These are phyloP conservation scores for Diorhabda elongata DNA, from an alignment of 1,140 invertebrate species.

Conservation along the genomic window DNA sequence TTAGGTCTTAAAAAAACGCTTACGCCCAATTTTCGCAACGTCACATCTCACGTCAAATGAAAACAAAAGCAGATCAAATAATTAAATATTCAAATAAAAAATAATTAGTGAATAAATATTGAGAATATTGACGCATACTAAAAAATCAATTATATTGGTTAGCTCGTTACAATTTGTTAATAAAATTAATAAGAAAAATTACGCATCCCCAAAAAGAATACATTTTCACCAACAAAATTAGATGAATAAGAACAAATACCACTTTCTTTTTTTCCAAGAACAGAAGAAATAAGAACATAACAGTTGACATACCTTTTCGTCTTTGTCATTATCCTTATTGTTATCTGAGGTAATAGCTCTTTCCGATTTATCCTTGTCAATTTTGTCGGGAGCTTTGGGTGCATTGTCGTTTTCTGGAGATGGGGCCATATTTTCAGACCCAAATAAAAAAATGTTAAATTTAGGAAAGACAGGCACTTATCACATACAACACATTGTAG, in stretches of 20 bases:
- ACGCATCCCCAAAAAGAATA: no score
- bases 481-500: slow-evolving; percentile 9
- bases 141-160: no score
- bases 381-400: slow-evolving; percentile 64
- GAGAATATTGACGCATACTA: no score
- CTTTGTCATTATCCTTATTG: slow-evolving; percentile 29
- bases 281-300: not conserved
- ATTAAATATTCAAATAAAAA: no score
- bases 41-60: no score
- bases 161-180: no score
- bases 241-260: not conserved
- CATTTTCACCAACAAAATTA: not conserved
- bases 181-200: no score
- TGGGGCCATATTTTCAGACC: slow-evolving; percentile 60
- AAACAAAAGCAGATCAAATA: no score
- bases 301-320: slow-evolving; percentile 33
- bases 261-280: no score
- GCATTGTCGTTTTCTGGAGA: slow-evolving; percentile 66
- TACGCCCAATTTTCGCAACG: no score
- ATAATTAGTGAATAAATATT: no score
- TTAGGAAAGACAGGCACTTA: slow-evolving; percentile 11
- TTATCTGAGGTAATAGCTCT: slow-evolving; percentile 20
- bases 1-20: no score
- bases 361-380: slow-evolving; percentile 44
- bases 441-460: slow-evolving; percentile 25